Conservation (phyloP, 2,113 vertebrate species). For the Sinocyclocheilus anophthalmus region DNA sequence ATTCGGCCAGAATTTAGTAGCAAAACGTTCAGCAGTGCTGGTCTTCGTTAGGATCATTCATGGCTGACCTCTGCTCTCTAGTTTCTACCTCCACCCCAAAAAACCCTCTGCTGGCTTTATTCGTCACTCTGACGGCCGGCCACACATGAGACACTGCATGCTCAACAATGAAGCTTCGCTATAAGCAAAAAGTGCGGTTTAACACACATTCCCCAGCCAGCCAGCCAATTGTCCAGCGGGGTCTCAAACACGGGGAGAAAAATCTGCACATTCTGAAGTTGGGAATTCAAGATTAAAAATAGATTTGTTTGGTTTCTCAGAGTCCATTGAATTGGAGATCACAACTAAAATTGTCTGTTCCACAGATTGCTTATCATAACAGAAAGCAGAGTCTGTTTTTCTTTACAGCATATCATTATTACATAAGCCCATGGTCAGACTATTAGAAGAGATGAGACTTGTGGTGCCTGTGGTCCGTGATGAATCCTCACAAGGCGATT, state of each 20-base stretch:
- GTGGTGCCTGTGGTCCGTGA: conserved; percentile 43
- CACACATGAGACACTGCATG: conserved; percentile 52
- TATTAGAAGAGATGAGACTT: conserved; percentile 46
- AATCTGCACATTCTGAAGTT: conserved; percentile 31
- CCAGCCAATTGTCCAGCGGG: conserved; percentile 22
- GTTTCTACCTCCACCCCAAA: conserved; percentile 23
- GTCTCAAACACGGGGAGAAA: conserved; percentile 20
- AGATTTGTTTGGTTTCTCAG: conserved; percentile 38
- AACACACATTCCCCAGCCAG: conserved; percentile 51
- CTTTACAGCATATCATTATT: conserved; percentile 54
- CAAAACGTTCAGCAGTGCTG: conserved; percentile 42
- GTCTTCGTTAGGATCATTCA: conserved; percentile 43
- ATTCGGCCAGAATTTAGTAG: conserved; percentile 10
- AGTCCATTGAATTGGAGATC: conserved; percentile 12
- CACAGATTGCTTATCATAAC: conserved; percentile 49
- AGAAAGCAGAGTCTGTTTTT: conserved; percentile 35
- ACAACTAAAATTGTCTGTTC: conserved; percentile 40
- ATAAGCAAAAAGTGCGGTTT: conserved; percentile 47
- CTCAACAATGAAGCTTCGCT: conserved; percentile 33
- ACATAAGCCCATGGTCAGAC: conserved; percentile 48
- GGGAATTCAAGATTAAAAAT: conserved; percentile 36
- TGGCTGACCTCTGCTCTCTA: conserved; percentile 41
- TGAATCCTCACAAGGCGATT: conserved; percentile 40
- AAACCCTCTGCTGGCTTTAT: background rate
- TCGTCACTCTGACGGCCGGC: conserved; percentile 8